phyloP scores from a whole-genome alignment of 2,888 invertebrate genomes.

The Eristalis arbustorum region DNA sequence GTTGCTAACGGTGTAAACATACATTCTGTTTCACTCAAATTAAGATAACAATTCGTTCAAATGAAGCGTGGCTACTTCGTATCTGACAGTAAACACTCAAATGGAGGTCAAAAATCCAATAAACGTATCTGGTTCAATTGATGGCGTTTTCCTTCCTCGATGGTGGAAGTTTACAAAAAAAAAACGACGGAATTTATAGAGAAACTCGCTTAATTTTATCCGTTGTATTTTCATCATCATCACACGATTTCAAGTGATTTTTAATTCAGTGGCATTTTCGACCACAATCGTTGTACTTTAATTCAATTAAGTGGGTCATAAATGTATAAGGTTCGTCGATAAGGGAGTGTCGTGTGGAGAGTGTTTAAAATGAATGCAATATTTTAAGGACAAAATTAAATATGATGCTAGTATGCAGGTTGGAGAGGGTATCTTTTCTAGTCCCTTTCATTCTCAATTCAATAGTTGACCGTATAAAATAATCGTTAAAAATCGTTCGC shows the following conservation, averaged over 20 bases:
- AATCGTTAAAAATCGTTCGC: not conserved
- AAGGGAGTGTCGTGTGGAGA: no score
- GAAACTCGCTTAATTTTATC: not conserved
- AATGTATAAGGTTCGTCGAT: no score
- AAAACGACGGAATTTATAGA: not conserved
- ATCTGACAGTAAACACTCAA: not conserved
- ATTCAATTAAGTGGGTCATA: no score
- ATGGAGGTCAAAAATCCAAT: not conserved
- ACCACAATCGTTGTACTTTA: no score
- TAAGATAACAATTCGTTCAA: not conserved
- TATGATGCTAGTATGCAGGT: no score
- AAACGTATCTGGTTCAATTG: not conserved
- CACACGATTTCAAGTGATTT: not conserved
- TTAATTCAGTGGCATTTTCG: not conserved
- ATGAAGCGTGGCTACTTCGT: not conserved
- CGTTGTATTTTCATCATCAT: no score
- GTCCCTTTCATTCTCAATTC: not conserved
- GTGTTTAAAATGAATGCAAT: no score
- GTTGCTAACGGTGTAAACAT: not conserved
- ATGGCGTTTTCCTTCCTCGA: not conserved
- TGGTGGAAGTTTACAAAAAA: not conserved
- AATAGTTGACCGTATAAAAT: not conserved
- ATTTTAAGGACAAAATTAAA: no score
- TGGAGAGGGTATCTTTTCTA: no score
- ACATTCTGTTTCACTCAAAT: not conserved